A percentile compares a stretch with the other conserved stretches of the same genome.
Conservation (phyloP, 2,113 vertebrate genomes). For the Cyrtonyx montezumae region DNA sequence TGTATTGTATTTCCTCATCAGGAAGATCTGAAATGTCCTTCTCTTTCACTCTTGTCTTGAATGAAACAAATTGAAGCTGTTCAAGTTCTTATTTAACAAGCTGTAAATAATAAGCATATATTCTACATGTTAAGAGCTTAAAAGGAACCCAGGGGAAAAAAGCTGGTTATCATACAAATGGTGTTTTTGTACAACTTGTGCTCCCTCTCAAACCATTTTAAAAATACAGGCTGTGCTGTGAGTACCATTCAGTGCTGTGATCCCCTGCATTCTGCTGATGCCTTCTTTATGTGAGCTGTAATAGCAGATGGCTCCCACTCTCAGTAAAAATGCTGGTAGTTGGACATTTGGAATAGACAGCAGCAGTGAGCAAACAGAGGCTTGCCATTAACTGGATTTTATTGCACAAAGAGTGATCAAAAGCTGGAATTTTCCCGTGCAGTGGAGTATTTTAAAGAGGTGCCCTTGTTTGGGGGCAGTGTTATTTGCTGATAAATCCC, state of each 20-base stretch:
- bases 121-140: neutral
- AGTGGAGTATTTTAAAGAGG: neutral
- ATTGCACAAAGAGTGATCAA: neutral
- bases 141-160: neutral
- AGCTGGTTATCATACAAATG: neutral
- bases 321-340: slow-evolving; percentile 3
- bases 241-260: neutral
- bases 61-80: neutral
- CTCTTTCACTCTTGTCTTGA: neutral
- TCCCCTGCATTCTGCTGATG: neutral
- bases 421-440: neutral
- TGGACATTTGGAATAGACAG: neutral
- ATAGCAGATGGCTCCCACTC: neutral
- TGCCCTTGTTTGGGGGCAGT: neutral
- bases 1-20: accelerated
- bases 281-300: neutral
- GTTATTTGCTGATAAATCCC: neutral
- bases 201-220: neutral
- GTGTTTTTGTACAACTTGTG: neutral
- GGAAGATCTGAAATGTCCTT: neutral
- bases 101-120: neutral
- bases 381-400: slow-evolving; percentile 4
- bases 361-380: neutral
- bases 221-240: neutral
- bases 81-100: neutral